Evolutionary conservation across 2,113 vertebrate genomes (phyloP).

Genomic region (Illadopsis cleaveri): DNA sequence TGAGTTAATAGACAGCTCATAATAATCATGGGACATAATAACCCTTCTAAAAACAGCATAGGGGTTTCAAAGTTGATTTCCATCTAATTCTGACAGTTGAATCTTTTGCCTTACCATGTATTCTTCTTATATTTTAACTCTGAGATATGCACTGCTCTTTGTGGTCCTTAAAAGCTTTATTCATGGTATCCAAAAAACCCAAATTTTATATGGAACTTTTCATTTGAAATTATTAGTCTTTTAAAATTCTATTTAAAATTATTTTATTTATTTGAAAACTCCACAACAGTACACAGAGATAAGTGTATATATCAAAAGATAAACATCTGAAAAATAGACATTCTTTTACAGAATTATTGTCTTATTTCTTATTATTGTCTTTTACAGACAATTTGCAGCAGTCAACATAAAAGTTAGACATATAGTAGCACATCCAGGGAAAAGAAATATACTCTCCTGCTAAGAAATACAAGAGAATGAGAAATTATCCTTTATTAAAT

Average conservation of each 20-base stretch:
- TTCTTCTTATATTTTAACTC: background rate
- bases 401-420: background rate
- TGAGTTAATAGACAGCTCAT: background rate
- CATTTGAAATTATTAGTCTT: background rate
- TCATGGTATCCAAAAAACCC: accelerated
- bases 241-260: background rate
- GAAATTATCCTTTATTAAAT: background rate
- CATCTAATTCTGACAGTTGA: background rate
- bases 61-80: background rate
- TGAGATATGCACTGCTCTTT: background rate
- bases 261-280: background rate
- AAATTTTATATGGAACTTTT: background rate
- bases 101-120: background rate
- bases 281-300: background rate
- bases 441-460: background rate
- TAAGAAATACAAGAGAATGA: background rate
- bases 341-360: background rate
- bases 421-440: background rate
- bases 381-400: too few relatives aligned
- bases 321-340: background rate
- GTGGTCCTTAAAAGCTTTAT: background rate
- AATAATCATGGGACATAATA: background rate
- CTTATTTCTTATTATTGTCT: too few relatives aligned
- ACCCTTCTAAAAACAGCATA: background rate
- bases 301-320: background rate